Conservation (phyloP, 1,140 invertebrate species). For the Drosophila tani region DNA sequence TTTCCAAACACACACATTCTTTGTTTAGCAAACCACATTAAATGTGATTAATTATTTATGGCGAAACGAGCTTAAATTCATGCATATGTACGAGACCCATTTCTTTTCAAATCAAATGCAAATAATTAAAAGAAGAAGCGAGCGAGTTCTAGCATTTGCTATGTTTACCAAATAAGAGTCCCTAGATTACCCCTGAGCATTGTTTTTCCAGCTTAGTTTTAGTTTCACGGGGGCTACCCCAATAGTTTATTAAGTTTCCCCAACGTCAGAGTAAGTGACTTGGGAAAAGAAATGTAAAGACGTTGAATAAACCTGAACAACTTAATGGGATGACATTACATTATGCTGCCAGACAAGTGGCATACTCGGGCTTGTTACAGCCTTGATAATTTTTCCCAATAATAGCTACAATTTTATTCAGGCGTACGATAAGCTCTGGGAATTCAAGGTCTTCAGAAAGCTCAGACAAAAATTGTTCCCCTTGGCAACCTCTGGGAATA, state of each 20-base stretch:
- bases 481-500: background rate
- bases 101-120: slow-evolving; percentile 21
- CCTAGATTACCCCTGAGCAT: too few relatives aligned
- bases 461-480: slow-evolving; percentile 7
- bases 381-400: slow-evolving; percentile 42
- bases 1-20: background rate
- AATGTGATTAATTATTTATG: slow-evolving; percentile 32
- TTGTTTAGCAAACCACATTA: slow-evolving; percentile 17
- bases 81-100: slow-evolving; percentile 24
- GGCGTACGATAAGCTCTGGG: slow-evolving; percentile 27
- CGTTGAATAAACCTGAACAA: background rate
- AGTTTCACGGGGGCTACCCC: background rate
- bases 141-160: background rate
- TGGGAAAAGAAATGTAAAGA: slow-evolving; percentile 5
- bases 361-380: slow-evolving; percentile 5
- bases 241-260: background rate
- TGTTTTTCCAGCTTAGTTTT: background rate
- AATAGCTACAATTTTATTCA: slow-evolving; percentile 34
- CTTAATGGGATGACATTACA: slow-evolving; percentile 16
- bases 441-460: slow-evolving; percentile 31
- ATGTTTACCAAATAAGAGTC: background rate
- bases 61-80: background rate
- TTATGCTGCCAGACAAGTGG: slow-evolving; percentile 18
- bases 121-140: slow-evolving; percentile 18
- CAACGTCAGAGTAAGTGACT: background rate